Conservation (phyloP, 2,797 vertebrate genomes). For the Chelon auratus region DNA sequence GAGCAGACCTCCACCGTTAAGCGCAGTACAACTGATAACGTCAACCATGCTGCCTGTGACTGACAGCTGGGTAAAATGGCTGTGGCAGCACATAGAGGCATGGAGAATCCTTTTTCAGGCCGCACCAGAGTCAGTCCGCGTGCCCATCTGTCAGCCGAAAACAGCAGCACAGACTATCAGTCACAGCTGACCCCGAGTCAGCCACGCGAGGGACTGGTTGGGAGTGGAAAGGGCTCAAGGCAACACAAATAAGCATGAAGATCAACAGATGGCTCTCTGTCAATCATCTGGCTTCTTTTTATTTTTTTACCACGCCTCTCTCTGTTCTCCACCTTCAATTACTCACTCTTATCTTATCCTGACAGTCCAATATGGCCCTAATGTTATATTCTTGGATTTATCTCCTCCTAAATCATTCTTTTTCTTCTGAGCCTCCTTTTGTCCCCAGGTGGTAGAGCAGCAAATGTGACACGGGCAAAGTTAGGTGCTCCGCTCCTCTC, state of each 20-base stretch:
- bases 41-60: slow-evolving; percentile 73
- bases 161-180: slow-evolving; percentile 66
- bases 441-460: slow-evolving; percentile 32
- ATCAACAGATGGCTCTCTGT: slow-evolving; percentile 77
- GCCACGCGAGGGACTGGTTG: slow-evolving; percentile 35
- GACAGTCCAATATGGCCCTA: slow-evolving; percentile 16
- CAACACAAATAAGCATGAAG: slow-evolving; percentile 76
- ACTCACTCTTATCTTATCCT: slow-evolving; percentile 15
- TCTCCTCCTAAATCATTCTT: background rate
- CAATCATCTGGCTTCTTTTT: slow-evolving; percentile 42
- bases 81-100: slow-evolving; percentile 80
- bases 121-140: slow-evolving; percentile 64
- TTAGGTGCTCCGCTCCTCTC: slow-evolving; percentile 43
- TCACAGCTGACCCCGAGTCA: slow-evolving; percentile 77
- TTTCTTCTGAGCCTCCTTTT: slow-evolving; percentile 17
- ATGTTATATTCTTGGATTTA: slow-evolving; percentile 2
- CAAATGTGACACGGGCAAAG: slow-evolving; percentile 44
- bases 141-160: slow-evolving; percentile 76
- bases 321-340: slow-evolving; percentile 39
- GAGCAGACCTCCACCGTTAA: slow-evolving; percentile 69
- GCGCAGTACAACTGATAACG: slow-evolving; percentile 75
- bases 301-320: slow-evolving; percentile 1
- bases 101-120: slow-evolving; percentile 80
- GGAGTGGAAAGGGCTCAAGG: slow-evolving; percentile 39
- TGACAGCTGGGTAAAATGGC: slow-evolving; percentile 81